Conservation (phyloP, 2,113 vertebrate genomes). For the Albula goreensis region DNA sequence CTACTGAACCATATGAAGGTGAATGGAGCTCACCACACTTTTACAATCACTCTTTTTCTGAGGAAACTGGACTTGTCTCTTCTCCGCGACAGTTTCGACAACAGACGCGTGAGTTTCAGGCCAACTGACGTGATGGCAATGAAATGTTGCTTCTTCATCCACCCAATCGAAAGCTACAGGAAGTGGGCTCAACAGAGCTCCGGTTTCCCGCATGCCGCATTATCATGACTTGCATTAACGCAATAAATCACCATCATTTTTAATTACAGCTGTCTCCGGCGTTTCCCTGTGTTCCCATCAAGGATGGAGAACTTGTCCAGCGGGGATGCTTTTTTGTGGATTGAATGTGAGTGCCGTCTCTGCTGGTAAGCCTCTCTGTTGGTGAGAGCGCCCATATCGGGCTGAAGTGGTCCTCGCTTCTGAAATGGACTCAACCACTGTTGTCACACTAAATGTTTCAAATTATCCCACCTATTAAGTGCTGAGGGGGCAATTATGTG, state of each 20-base stretch:
- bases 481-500: constrained; percentile 48
- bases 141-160: not conserved
- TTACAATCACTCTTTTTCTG: too few relatives aligned
- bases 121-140: not conserved
- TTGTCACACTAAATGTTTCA: constrained; percentile 62
- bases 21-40: too few relatives aligned
- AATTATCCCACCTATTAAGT: constrained; percentile 63
- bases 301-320: not conserved
- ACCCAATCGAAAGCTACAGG: not conserved
- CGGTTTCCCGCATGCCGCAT: not conserved
- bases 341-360: not conserved
- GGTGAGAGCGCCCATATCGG: not conserved
- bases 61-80: too few relatives aligned
- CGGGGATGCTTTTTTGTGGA: not conserved
- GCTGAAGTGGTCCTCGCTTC: not conserved
- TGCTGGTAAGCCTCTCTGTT: constrained; percentile 40
- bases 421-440: constrained; percentile 62
- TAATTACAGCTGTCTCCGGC: too few relatives aligned
- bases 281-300: not conserved
- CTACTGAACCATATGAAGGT: too few relatives aligned
- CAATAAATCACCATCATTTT: not conserved
- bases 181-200: not conserved
- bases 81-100: too few relatives aligned
- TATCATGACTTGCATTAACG: not conserved
- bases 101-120: too few relatives aligned